phyloP scores from a whole-genome alignment of 53 echinoderm and acorn worm genomes.

The Arbacia lixula region DNA sequence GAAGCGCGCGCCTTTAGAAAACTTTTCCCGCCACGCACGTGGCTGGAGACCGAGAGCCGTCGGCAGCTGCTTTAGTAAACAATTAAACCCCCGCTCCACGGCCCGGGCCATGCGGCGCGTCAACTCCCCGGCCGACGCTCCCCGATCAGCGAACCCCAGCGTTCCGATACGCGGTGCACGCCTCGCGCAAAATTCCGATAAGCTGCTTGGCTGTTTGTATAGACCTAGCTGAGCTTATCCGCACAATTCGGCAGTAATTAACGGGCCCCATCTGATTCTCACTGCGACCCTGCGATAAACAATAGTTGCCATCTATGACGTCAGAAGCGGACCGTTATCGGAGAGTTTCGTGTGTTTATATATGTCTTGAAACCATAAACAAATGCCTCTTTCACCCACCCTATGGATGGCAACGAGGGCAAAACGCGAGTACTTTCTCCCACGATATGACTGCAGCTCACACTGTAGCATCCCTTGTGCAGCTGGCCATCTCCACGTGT shows the following conservation, averaged over 20 bases:
- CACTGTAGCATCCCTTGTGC: no score
- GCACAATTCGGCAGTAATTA: not conserved
- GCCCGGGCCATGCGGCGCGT: not conserved
- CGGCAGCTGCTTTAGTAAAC: slow-evolving; percentile 46
- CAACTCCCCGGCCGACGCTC: slow-evolving; percentile 1
- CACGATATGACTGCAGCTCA: no score
- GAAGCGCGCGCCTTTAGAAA: slow-evolving; percentile 36
- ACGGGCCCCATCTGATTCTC: not conserved
- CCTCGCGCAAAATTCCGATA: slow-evolving; percentile 14
- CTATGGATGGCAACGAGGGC: no score
- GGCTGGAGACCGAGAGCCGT: not conserved
- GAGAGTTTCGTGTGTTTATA: no score
- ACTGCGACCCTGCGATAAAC: not conserved
- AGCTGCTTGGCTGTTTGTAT: not conserved
- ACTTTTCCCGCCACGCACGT: slow-evolving; percentile 34
- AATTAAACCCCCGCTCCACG: slow-evolving; percentile 3
- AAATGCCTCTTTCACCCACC: no score
- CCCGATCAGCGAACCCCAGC: not conserved
- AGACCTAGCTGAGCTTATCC: not conserved
- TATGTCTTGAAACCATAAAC: no score
- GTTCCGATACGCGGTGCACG: slow-evolving; percentile 10
- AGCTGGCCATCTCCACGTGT: no score
- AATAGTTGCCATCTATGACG: slow-evolving; percentile 31
- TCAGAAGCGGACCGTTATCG: slow-evolving; percentile 18
- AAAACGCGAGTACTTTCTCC: no score